These are phyloP conservation scores for Xylophagus ater DNA, from an alignment of 2,888 invertebrate species.

Conservation along the genomic window DNA sequence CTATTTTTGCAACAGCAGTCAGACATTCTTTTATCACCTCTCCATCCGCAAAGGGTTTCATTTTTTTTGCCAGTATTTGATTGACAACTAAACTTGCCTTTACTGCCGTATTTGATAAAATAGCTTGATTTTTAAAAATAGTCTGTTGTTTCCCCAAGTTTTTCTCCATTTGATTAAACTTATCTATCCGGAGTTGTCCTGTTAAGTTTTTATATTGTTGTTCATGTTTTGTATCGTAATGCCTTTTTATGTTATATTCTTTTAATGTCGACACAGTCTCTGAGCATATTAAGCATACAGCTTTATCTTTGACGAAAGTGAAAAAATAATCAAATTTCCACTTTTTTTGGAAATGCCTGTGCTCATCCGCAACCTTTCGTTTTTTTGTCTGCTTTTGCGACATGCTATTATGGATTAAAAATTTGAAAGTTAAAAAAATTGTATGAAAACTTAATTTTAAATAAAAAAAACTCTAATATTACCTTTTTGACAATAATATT, in stretches of 20 bases:
- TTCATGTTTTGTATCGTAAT: constrained; percentile 3
- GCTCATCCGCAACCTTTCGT: constrained; percentile 5
- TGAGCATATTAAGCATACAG: too few relatives aligned
- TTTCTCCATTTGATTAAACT: too few relatives aligned
- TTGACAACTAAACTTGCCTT: constrained; percentile 1
- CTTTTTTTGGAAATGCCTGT: constrained; percentile 4
- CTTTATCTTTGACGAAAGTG: background rate
- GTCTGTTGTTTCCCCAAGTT: too few relatives aligned
- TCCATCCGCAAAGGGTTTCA: too few relatives aligned
- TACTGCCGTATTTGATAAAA: too few relatives aligned
- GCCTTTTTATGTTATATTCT: constrained; percentile 2
- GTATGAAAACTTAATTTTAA: too few relatives aligned
- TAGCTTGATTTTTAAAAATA: too few relatives aligned
- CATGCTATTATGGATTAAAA: constrained; percentile 3
- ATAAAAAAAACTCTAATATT: too few relatives aligned
- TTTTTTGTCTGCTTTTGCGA: constrained; percentile 5
- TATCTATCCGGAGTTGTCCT: too few relatives aligned
- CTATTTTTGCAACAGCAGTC: too few relatives aligned
- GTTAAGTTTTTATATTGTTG: too few relatives aligned
- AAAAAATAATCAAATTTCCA: constrained; percentile 3
- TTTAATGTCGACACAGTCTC: background rate
- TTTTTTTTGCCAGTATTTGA: constrained; percentile 1
- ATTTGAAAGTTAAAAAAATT: background rate
- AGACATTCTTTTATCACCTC: too few relatives aligned
- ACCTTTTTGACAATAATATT: constrained; percentile 1